phyloP scores from a whole-genome alignment of 2,797 vertebrate species.

The Echeneis naucrates region DNA sequence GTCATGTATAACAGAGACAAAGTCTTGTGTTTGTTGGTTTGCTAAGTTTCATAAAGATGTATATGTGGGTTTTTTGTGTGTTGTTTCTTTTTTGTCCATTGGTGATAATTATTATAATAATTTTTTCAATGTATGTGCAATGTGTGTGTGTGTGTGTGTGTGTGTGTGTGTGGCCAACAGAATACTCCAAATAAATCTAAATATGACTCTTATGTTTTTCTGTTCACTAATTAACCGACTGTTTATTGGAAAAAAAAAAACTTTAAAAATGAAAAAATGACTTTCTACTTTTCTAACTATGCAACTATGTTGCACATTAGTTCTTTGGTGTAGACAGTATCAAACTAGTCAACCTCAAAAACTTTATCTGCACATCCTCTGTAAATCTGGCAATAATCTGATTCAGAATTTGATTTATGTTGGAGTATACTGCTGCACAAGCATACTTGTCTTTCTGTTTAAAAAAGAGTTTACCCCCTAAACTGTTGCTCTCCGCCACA shows the following conservation, averaged over 20 bases:
- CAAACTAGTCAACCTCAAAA: background rate
- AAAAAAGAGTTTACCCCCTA: conserved; percentile 76
- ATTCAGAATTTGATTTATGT: background rate
- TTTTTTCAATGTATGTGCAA: too few relatives aligned
- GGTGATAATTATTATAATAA: too few relatives aligned
- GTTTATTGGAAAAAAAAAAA: too few relatives aligned
- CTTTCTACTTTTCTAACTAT: background rate
- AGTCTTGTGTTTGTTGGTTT: too few relatives aligned
- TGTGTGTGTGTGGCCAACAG: background rate
- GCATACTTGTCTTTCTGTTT: background rate
- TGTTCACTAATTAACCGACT: background rate
- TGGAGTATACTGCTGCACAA: background rate
- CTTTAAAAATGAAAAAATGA: too few relatives aligned
- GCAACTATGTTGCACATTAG: background rate
- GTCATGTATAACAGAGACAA: too few relatives aligned
- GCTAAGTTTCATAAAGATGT: too few relatives aligned
- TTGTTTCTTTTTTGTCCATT: too few relatives aligned
- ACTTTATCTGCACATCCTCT: background rate
- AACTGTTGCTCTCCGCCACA: conserved; percentile 71
- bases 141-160: background rate
- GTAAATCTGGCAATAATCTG: background rate
- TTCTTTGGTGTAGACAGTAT: background rate
- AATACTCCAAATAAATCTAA: background rate
- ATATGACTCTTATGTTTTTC: too few relatives aligned
- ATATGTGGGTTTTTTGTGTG: too few relatives aligned